Conservation (phyloP, 2,113 vertebrate genomes). For the Daboia siamensis region DNA sequence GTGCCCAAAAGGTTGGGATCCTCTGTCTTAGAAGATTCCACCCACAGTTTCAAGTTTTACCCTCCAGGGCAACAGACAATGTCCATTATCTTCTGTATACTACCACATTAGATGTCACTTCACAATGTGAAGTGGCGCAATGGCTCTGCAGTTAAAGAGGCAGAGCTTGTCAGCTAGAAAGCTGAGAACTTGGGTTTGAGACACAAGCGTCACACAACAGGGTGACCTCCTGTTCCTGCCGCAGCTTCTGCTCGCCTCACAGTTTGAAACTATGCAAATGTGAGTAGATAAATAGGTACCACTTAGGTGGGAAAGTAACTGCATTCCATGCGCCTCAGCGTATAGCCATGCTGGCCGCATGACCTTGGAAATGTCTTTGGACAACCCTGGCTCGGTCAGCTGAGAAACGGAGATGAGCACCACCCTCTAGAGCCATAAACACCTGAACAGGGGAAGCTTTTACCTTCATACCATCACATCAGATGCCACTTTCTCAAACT, state of each 20-base stretch:
- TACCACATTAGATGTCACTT: not conserved
- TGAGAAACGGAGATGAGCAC: not conserved
- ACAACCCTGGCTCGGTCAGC: not conserved
- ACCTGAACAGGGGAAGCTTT: not conserved
- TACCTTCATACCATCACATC: not conserved
- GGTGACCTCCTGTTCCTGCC: not conserved
- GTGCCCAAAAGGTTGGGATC: too few species aligned
- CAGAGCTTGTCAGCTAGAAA: not conserved
- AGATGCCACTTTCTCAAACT: not conserved
- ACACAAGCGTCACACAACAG: not conserved
- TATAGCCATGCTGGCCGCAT: not conserved
- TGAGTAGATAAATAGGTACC: not conserved
- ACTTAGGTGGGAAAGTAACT: not conserved
- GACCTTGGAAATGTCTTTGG: not conserved
- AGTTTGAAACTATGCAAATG: not conserved
- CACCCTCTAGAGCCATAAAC: not conserved
- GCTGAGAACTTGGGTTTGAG: not conserved
- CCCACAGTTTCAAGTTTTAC: not conserved
- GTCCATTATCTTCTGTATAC: not conserved
- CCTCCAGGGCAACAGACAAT: not conserved
- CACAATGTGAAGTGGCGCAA: not conserved
- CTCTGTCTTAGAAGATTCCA: not conserved
- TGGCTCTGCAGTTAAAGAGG: not conserved
- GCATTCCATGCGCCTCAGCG: not conserved
- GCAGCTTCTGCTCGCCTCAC: not conserved